Conservation (phyloP, 64 coral and sea anemone genomes). For the Platygyra sinensis region DNA sequence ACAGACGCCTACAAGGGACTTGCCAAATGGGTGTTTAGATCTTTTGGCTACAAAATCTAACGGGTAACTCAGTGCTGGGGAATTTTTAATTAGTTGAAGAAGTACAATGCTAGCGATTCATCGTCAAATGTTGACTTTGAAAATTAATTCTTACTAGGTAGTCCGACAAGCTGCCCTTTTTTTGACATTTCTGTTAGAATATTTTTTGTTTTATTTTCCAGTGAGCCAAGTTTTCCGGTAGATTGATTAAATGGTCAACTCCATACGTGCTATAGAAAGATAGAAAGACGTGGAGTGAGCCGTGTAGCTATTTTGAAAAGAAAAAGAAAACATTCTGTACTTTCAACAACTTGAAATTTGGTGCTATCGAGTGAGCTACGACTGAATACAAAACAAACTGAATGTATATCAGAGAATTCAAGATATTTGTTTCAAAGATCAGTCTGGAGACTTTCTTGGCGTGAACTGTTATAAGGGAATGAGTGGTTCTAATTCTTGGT, state of each 20-base stretch:
- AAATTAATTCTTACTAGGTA: background rate
- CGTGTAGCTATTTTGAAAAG: no score
- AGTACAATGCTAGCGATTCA: background rate
- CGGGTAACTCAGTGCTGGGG: background rate
- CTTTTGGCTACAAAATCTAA: conserved; percentile 73
- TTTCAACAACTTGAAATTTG: background rate
- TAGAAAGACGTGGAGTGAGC: background rate
- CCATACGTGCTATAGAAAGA: background rate
- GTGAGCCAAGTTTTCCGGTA: background rate
- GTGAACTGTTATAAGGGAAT: no score
- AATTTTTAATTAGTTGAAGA: conserved; percentile 24
- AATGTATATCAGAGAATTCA: background rate
- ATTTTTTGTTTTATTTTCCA: background rate
- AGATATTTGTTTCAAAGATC: background rate
- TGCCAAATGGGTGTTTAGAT: conserved; percentile 74
- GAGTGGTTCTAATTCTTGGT: no score
- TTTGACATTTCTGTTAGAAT: background rate
- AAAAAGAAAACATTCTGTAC: background rate
- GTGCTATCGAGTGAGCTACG: background rate
- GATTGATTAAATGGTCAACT: background rate
- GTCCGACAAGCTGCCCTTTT: background rate
- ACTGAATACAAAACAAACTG: background rate
- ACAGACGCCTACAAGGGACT: conserved; percentile 74
- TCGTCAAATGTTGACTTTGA: conserved; percentile 3
- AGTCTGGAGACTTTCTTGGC: no score